phyloP scores from a whole-genome alignment of 2,113 vertebrate species.

The Anhinga anhinga region DNA sequence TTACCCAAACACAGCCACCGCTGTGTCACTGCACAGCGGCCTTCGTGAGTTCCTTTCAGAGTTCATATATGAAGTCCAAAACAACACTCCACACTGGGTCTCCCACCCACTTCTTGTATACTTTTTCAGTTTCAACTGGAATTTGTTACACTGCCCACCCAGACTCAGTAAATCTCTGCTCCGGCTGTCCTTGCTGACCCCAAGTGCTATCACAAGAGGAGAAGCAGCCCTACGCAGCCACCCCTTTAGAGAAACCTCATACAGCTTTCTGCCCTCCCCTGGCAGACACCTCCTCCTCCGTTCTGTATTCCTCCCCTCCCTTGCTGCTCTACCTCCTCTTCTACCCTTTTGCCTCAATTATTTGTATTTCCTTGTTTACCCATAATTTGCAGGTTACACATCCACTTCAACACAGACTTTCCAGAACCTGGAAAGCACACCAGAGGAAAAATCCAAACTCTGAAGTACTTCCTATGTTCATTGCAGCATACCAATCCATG shows the following conservation, averaged over 20 bases:
- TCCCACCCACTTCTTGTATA: neutral
- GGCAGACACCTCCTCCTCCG: neutral
- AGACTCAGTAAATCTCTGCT: neutral
- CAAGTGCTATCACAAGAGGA: too few species aligned
- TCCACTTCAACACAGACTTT: neutral
- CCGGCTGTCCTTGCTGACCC: neutral
- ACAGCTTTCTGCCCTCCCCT: neutral
- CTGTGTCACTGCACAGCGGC: neutral
- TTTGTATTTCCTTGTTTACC: neutral
- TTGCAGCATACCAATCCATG: neutral
- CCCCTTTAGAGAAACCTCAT: neutral
- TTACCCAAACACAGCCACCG: neutral
- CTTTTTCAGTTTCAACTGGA: neutral
- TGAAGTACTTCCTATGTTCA: neutral
- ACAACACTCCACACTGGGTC: neutral
- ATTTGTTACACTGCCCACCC: neutral
- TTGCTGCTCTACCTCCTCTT: neutral
- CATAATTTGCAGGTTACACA: neutral
- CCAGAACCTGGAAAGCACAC: neutral
- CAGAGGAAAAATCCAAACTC: neutral
- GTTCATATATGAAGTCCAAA: neutral
- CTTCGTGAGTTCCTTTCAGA: neutral
- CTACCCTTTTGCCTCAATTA: neutral
- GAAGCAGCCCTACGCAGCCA: neutral
- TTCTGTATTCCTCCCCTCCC: neutral